Base-by-base conservation (phyloP, 2,888 invertebrate genomes). In the Anticlea derivata region DNA sequence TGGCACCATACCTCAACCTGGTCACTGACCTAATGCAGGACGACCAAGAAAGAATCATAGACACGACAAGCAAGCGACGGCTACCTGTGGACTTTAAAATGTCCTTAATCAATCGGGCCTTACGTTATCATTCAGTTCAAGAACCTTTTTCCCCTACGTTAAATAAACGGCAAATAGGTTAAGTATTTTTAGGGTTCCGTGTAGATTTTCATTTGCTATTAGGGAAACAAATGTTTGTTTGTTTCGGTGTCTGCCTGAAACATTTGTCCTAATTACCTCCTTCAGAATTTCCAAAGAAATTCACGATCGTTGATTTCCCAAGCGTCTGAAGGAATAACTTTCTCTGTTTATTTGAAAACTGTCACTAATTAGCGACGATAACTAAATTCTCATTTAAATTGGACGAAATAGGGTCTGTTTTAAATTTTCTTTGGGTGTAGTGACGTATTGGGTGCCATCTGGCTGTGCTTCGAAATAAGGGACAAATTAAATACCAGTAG, bases 371-470 rank as follows among this genome's bases (percentile, higher is more conserved):
- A 58, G 40, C 31, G 13, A 7, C 7, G 11, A 5, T 38, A 34
- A 53, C 44, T 34, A 48, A 51, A 47, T 6, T 53, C 26, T 2
- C 7, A 27, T 13, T 30, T 57, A 38, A 7, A 5, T 8, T 2
- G 12, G 22, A 8, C 5, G 0, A 0, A 5, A n/a, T 35, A 43
- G 29, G 50, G 50, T 38, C 24, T 8, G 7, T 10, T 50, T 54
- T 55, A 1, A 11, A 8, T 23, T 35, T 5, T 22, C 17, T 12
- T 27, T 46, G 8, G 6, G 7, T 40, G 43, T 58, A 59, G 67
- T 70, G 70, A 75, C 65, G 68, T 33, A 70, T 67, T 22, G 27
- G 27, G 8, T 38, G 46, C n/a, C 46, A 38, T 46, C 46, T 46
- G 24, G 12, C 26, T 17, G 23, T 37, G 11, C 23, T 13, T 5